Base-by-base conservation (phyloP, 2,113 vertebrate genomes). In the Anser brachyrhynchus region DNA sequence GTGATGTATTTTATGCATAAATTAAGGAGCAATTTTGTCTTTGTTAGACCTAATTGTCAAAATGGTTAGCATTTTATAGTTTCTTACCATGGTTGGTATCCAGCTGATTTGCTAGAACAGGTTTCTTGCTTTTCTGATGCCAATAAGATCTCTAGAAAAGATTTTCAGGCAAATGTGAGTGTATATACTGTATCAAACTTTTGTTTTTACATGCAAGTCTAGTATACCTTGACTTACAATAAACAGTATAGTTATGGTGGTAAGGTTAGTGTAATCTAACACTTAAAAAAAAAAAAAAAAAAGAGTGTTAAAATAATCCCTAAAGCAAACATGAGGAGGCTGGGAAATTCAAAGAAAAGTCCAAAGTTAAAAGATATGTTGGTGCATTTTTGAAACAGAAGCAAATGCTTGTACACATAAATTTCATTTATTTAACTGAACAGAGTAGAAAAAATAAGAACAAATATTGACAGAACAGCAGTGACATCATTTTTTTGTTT, bases 161-260 rank as follows among this genome's bases (percentile, higher is more conserved):
- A 15, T 12, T 19, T 14, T 17, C 41, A 76, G 44, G 37, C 3
- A 66, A 67, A 62, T 58, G 16, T 58, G 16, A 59, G 7, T 61
- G 43, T 22, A 55, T 26, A 19, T n/a, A 37, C 5, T 37, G 19
- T 2, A 66, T 51, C n/a, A 76, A 55, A 20, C 3, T 57, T 66
- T 6, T 17, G 4, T 3, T 28, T 81, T 86, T 18, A 35, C 5
- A 37, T 35, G 10, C 46, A 67, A 62, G 29, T 2, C 5, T 73
- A 21, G 4, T 57, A 35, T 35, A 41, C 1, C 3, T 19, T 58
- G 3, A 35, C 5, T 57, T 17, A 44, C 61, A 72, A 44, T 18
- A 52, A 82, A 52, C 33, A 9, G 1, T 0, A 21, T 37, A 52
- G 49, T 5, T 6, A 29, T 37, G 2, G 0, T 58, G 4, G 11